A percentile compares a stretch with the other conserved stretches of the same genome.
These are phyloP conservation scores for Tribolium madens DNA, from an alignment of 1,140 invertebrate species.

Conservation along the genomic window DNA sequence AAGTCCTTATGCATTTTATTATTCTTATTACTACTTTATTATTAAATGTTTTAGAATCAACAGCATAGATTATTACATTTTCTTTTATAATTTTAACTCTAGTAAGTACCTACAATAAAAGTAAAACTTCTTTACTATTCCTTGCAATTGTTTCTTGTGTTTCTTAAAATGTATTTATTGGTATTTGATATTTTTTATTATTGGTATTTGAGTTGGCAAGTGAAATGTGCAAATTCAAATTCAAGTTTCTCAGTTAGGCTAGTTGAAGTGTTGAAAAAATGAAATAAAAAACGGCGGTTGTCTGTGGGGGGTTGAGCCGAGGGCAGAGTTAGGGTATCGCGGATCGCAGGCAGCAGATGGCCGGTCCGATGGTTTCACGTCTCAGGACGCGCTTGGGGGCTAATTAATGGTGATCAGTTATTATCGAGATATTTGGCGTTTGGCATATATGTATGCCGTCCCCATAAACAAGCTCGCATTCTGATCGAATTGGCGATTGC, in stretches of 20 bases:
- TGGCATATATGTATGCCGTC: conserved; percentile 26
- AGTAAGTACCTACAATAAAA: too few species aligned
- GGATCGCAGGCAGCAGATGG: conserved; percentile 6
- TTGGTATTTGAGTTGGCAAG: too few species aligned
- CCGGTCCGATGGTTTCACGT: background rate
- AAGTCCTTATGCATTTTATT: too few species aligned
- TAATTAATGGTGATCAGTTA: conserved; percentile 37
- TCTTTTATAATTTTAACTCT: too few species aligned
- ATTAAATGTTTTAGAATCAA: too few species aligned
- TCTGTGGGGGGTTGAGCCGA: background rate
- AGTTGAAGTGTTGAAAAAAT: background rate
- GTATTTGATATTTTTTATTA: background rate
- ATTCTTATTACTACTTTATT: too few species aligned
- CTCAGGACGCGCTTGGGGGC: conserved; percentile 15
- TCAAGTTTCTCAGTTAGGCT: too few species aligned
- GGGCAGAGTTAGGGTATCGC: background rate
- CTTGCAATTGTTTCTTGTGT: too few species aligned
- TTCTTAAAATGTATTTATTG: too few species aligned
- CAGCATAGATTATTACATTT: too few species aligned
- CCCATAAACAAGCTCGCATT: conserved; percentile 36
- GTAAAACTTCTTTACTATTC: too few species aligned
- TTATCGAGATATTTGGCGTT: conserved; percentile 37
- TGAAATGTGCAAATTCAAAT: too few species aligned
- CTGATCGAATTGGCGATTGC: conserved; percentile 17
- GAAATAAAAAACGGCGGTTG: background rate